A percentile compares a stretch with the other conserved stretches of the same genome.
phyloP scores from a whole-genome alignment of 2,888 invertebrate genomes.

The Dolomedes plantarius region DNA sequence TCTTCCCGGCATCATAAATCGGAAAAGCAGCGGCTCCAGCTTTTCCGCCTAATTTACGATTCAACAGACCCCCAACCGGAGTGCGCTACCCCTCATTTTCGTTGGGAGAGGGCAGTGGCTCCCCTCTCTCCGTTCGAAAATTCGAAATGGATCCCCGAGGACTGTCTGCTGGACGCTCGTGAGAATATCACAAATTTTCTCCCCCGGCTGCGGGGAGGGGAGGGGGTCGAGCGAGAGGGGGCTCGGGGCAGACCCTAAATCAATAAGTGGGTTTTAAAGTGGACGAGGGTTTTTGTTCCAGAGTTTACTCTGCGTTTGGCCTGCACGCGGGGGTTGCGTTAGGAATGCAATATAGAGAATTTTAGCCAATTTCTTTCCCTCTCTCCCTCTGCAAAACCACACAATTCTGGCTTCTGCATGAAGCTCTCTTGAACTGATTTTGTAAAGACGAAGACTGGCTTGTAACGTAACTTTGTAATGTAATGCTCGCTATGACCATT shows the following conservation, averaged over 20 bases:
- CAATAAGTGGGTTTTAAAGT: not conserved
- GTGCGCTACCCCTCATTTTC: not conserved
- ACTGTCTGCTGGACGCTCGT: not conserved
- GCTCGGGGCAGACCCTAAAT: not conserved
- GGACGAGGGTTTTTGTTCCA: not conserved
- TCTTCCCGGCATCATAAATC: slow-evolving; percentile 59
- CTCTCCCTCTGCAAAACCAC: no score
- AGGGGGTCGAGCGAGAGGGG: no score
- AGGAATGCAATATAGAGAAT: no score
- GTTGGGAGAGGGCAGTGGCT: not conserved
- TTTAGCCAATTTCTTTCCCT: no score
- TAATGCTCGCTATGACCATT: no score
- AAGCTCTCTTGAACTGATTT: no score
- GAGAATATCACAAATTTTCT: not conserved
- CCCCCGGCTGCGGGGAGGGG: no score
- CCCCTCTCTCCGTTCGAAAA: not conserved
- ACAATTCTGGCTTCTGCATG: no score
- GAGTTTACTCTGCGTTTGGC: no score
- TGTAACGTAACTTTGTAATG: no score
- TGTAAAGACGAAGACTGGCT: no score
- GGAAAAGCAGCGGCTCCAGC: slow-evolving; percentile 39
- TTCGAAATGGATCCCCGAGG: slow-evolving; percentile 1
- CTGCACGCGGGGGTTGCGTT: no score
- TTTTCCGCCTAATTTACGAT: slow-evolving; percentile 57
- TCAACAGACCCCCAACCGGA: not conserved